phyloP scores from a whole-genome alignment of 37 sponge, comb jelly and placozoan species.

The Hexactinellida sp. region DNA sequence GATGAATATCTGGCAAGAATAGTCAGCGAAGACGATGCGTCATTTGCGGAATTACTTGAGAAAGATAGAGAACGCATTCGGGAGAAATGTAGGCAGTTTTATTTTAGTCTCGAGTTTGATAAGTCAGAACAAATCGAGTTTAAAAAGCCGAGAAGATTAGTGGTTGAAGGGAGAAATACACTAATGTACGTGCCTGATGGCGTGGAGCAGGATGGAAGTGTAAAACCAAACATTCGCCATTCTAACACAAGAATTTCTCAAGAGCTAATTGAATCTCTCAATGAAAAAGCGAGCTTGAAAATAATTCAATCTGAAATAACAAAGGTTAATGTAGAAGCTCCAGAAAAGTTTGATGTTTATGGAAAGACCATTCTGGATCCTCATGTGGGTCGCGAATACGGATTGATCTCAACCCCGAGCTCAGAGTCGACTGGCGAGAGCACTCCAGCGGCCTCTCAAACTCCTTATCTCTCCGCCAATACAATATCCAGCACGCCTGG shows the following conservation, averaged over 20 bases:
- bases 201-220: not conserved
- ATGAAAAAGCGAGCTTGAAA: not conserved
- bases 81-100: not conserved
- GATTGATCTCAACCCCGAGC: not conserved
- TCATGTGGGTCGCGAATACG: slow-evolving; percentile 2
- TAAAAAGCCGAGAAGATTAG: not conserved
- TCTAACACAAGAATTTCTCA: not conserved
- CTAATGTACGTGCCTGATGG: slow-evolving; percentile 9
- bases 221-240: not conserved
- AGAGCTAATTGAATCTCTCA: not conserved
- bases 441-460: not conserved
- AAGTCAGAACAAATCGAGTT: not conserved
- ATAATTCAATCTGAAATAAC: not conserved
- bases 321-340: not conserved
- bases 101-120: not conserved
- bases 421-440: not conserved
- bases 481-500: not conserved
- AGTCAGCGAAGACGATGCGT: not conserved
- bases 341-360: not conserved
- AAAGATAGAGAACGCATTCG: not conserved
- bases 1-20: not conserved
- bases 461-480: not conserved
- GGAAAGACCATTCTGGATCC: not conserved
- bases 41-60: not conserved
- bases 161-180: not conserved